These are phyloP conservation scores for Salminus brasiliensis DNA, from an alignment of 2,113 vertebrate genomes.

Conservation along the genomic window DNA sequence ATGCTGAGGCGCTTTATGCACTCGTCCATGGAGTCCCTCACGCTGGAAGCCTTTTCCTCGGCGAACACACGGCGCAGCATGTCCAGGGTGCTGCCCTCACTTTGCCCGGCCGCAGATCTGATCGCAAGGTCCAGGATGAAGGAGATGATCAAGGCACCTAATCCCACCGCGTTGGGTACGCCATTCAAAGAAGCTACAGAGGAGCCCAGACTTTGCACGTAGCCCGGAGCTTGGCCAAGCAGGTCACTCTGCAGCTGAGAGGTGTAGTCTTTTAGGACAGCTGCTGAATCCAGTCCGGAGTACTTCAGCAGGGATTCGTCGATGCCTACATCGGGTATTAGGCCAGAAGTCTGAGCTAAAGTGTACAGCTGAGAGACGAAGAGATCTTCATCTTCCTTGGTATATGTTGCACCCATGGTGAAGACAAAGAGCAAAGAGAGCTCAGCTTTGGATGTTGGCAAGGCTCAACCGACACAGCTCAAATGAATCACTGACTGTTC, in stretches of 20 bases:
- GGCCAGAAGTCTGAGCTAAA: not conserved
- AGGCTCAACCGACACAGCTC: too few species aligned
- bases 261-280: not conserved
- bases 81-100: not conserved
- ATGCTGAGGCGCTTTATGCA: not conserved
- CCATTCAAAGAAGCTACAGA: not conserved
- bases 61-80: conserved; percentile 4
- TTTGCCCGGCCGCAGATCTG: too few species aligned
- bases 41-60: conserved; percentile 10
- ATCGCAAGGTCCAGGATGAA: not conserved
- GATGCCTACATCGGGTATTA: not conserved
- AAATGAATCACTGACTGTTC: too few species aligned
- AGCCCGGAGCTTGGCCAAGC: not conserved
- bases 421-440: not conserved
- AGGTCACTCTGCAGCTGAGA: not conserved
- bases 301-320: not conserved
- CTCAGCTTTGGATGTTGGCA: not conserved
- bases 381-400: not conserved
- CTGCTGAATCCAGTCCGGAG: not conserved
- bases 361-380: not conserved
- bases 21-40: not conserved
- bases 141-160: conserved; percentile 4
- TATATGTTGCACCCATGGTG: not conserved
- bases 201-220: not conserved
- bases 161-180: not conserved